Conservation (phyloP, 2,113 vertebrate genomes). For the Heterocephalus glaber region DNA sequence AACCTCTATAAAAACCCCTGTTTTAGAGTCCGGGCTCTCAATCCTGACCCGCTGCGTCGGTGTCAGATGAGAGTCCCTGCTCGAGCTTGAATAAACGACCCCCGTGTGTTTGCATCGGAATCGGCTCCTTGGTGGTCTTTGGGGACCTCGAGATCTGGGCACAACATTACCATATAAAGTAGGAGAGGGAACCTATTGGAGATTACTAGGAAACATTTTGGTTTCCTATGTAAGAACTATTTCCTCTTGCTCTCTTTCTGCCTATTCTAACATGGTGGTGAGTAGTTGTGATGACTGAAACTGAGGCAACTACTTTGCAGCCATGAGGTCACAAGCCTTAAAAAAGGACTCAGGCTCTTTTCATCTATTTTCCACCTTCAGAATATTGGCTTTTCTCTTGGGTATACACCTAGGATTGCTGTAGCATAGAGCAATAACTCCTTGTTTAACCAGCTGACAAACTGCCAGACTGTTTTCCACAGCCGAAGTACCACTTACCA, state of each 20-base stretch:
- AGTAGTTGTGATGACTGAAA: conserved; percentile 28
- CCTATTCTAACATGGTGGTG: neutral
- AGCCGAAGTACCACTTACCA: neutral
- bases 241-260: neutral
- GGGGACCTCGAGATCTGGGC: no score
- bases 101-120: no score
- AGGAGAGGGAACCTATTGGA: neutral
- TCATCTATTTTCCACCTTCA: no score
- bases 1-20: no score
- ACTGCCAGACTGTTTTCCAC: neutral
- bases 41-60: no score
- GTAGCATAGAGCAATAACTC: neutral
- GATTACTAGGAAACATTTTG: neutral
- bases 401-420: neutral
- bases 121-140: no score
- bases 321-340: neutral
- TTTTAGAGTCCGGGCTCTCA: no score
- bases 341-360: no score
- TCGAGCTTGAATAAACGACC: no score
- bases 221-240: conserved; percentile 19
- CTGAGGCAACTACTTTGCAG: conserved; percentile 11
- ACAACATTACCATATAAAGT: neutral
- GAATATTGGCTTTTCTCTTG: no score
- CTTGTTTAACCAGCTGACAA: neutral
- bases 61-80: no score